phyloP scores from a whole-genome alignment of 2,797 vertebrate genomes.

The Botia kubotai region DNA sequence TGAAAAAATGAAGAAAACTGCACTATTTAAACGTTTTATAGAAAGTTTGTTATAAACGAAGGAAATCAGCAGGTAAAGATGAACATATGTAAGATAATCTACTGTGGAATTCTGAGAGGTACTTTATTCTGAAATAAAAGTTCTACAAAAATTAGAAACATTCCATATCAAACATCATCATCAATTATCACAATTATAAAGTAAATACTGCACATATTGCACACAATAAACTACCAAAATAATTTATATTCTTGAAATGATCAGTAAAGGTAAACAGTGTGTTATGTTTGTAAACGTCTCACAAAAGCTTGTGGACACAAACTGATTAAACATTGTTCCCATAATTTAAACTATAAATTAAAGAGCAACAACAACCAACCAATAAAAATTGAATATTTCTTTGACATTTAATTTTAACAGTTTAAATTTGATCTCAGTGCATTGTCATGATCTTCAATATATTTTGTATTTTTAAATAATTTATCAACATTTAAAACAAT shows the following conservation, averaged over 20 bases:
- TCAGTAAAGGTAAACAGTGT: neutral
- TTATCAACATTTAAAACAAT: neutral
- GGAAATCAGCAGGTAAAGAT: too few relatives aligned
- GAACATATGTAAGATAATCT: too few relatives aligned
- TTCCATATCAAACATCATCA: neutral
- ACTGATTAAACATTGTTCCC: neutral
- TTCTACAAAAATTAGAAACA: neutral
- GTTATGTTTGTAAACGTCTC: neutral
- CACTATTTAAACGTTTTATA: too few relatives aligned
- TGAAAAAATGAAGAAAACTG: neutral
- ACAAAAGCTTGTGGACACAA: neutral
- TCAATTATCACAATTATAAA: neutral
- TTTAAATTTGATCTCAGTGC: neutral
- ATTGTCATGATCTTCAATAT: neutral
- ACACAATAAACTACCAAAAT: neutral
- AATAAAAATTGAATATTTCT: neutral
- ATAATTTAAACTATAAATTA: neutral
- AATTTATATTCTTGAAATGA: neutral
- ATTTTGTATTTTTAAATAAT: neutral
- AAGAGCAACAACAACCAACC: neutral
- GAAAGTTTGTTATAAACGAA: too few relatives aligned
- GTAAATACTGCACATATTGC: slow-evolving; percentile 7
- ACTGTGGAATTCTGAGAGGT: too few relatives aligned
- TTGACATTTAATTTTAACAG: neutral
- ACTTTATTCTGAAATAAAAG: neutral